Conservation (phyloP, 1,140 invertebrate species). For the Arion vulgaris region DNA sequence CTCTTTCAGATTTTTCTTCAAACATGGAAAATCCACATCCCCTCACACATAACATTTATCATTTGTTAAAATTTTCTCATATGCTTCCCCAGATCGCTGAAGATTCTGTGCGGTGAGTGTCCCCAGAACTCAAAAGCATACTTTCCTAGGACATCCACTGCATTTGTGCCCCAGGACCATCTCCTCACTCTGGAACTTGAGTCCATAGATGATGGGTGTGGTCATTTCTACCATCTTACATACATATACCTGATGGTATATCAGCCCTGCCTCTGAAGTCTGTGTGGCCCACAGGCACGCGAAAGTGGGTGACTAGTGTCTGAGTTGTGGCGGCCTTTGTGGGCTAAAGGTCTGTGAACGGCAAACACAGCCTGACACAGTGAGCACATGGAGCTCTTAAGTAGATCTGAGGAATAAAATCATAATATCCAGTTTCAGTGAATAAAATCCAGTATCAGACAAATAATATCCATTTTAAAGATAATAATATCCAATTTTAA, state of each 20-base stretch:
- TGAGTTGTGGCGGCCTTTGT: slow-evolving; percentile 47
- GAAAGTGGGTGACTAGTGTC: slow-evolving; percentile 46
- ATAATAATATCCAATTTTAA: too few relatives aligned
- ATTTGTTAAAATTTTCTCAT: slow-evolving; percentile 47
- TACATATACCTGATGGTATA: slow-evolving; percentile 48
- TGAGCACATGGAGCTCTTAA: slow-evolving; percentile 46
- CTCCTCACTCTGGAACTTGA: slow-evolving; percentile 48
- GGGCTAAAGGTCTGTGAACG: slow-evolving; percentile 44
- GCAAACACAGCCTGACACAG: slow-evolving; percentile 47
- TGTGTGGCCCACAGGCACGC: slow-evolving; percentile 43
- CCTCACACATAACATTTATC: slow-evolving; percentile 46
- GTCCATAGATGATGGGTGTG: slow-evolving; percentile 41
- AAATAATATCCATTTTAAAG: too few relatives aligned
- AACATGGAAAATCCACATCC: slow-evolving; percentile 44
- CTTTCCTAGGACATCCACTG: slow-evolving; percentile 44
- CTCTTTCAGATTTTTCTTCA: slow-evolving; percentile 53
- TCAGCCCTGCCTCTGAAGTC: slow-evolving; percentile 45
- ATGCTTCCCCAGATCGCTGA: slow-evolving; percentile 63
- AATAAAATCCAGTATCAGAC: too few relatives aligned
- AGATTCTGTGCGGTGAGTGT: slow-evolving; percentile 49
- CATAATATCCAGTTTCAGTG: background rate
- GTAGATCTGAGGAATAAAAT: slow-evolving; percentile 33
- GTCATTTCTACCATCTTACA: slow-evolving; percentile 51
- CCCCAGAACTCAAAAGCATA: slow-evolving; percentile 48
- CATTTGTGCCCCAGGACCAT: slow-evolving; percentile 51